phyloP scores from a whole-genome alignment of 2,113 vertebrate genomes.

The Urocitellus parryii region DNA sequence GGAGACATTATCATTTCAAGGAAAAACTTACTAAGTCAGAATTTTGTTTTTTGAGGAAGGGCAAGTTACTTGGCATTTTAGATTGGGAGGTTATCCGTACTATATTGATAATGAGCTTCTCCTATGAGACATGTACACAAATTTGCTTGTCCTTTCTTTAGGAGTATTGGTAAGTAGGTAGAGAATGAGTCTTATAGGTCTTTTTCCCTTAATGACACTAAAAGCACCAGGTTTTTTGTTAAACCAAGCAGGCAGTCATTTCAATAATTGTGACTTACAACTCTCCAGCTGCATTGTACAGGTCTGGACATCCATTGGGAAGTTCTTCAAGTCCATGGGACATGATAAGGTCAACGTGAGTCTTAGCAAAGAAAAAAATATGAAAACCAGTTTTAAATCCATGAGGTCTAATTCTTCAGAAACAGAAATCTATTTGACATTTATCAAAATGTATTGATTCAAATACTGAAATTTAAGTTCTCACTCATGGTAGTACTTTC shows the following conservation, averaged over 20 bases:
- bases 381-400: conserved; percentile 19
- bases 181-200: neutral
- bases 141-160: neutral
- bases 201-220: neutral
- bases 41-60: neutral
- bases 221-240: conserved; percentile 43
- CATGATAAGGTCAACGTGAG: conserved; percentile 98
- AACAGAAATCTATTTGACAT: conserved; percentile 17
- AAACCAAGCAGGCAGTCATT: conserved; percentile 47
- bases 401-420: conserved; percentile 32
- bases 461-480: conserved; percentile 49
- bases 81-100: neutral
- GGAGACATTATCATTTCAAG: conserved; percentile 43
- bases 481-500: neutral
- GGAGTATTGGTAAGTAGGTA: neutral
- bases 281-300: conserved; percentile 99
- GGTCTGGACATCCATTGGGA: conserved; percentile 99
- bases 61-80: conserved; percentile 45
- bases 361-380: conserved; percentile 83
- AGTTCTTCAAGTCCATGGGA: conserved; percentile 99
- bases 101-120: neutral
- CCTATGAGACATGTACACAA: neutral
- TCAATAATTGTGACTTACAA: conserved; percentile 90
- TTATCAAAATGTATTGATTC: conserved; percentile 42
- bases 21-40: conserved; percentile 47